Conservation (phyloP, 2,113 vertebrate genomes). For the Peromyscus maniculatus region DNA sequence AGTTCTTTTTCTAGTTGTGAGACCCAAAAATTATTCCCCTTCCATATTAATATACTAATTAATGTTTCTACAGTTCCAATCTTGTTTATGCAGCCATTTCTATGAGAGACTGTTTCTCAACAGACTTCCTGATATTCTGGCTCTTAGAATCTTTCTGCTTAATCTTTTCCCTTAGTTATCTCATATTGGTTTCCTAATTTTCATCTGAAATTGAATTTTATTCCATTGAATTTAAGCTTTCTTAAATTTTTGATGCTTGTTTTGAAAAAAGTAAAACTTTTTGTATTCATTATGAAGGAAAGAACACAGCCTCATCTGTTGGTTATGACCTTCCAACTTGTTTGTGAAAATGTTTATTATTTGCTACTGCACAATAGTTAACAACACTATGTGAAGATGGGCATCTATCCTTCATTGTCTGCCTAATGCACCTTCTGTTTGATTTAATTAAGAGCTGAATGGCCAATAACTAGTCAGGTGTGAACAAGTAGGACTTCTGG, state of each 20-base stretch:
- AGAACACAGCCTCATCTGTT: not conserved
- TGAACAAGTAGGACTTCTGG: too few relatives aligned
- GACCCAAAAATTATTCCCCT: too few relatives aligned
- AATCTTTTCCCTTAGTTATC: not conserved
- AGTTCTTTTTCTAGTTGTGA: not conserved
- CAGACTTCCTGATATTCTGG: not conserved
- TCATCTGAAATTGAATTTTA: not conserved
- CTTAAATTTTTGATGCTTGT: not conserved
- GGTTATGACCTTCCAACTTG: not conserved
- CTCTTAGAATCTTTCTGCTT: not conserved
- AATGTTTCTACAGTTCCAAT: not conserved
- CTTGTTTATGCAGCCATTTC: not conserved
- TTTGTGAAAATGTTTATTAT: not conserved
- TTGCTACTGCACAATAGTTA: too few relatives aligned
- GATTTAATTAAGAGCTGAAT: too few relatives aligned
- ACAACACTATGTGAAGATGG: too few relatives aligned
- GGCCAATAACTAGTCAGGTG: too few relatives aligned
- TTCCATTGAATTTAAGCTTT: not conserved
- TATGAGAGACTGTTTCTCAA: not conserved
- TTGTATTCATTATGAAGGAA: not conserved
- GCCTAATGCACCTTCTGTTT: too few relatives aligned
- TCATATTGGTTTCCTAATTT: not conserved
- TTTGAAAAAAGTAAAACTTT: not conserved
- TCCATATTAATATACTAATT: not conserved
- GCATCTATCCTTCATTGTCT: too few relatives aligned